Base-by-base conservation (phyloP, 2,113 vertebrate genomes). In the Larimichthys polyactis region DNA sequence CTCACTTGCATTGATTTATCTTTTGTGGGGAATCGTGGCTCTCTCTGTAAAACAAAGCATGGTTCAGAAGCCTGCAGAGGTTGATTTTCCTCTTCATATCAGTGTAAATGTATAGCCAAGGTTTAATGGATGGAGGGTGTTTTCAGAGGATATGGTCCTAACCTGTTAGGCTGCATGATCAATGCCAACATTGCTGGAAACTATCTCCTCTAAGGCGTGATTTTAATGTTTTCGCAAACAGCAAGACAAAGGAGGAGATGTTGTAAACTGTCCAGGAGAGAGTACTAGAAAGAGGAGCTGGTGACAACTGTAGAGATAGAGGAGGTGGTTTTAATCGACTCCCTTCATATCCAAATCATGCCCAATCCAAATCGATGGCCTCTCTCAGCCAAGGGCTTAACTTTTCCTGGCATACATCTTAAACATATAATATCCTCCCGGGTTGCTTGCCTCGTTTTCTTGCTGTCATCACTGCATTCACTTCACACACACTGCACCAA, bases 401-500 rank as follows among this genome's bases (percentile, higher is more conserved):
- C 79, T 72, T 83, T 81, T 82, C 65, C 71, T 77, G 63, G 73
- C 64, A 7, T 75, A 73, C 48, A 70, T 81, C 71, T 65, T 83
- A 65, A 81, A 54, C 57, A 75, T 84, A 81, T 69, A 66, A 79
- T 62, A 64, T 68, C 58, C 70, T 68, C 66, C 32, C 17, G 40
- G 69, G 70, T 60, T 22, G 0, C 88, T 75, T 43, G 59, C 40
- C 59, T 75, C 44, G 79, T 58, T 55, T 54, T 79, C 43, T 9
- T 44, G 4, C 27, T 44, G 66, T 82, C 83, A 88, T 83, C 59
- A 79, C 73, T 73, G 66, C 52, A 84, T 84, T 85, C 60, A 55
- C 48, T 83, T 87, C 51, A 81, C 68, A 83, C 82, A 67, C 76
- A 78, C 71, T 87, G 79, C 90, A 89, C 77, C 86, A 82, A 81